These are phyloP conservation scores for Phyto melanocephala DNA, from an alignment of 2,888 invertebrate genomes.

Conservation along the genomic window DNA sequence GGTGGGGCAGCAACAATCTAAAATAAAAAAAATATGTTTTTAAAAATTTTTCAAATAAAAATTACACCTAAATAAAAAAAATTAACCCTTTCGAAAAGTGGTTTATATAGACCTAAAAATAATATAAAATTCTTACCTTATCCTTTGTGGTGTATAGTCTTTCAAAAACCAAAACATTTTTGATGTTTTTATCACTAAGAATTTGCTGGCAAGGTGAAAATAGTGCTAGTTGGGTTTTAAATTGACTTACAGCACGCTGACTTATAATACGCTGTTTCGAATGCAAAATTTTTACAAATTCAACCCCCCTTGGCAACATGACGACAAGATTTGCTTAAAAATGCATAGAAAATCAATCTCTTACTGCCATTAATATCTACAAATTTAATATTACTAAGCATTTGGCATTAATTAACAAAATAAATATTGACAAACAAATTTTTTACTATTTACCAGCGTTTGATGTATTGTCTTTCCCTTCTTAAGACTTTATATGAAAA, in stretches of 20 bases:
- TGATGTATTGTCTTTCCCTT: not conserved
- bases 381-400: not conserved
- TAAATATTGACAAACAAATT: not conserved
- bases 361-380: constrained; percentile 41
- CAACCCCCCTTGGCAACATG: constrained; percentile 65
- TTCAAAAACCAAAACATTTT: constrained; percentile 31
- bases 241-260: constrained; percentile 48
- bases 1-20: constrained; percentile 53
- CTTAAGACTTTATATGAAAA: constrained; percentile 3
- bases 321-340: not conserved
- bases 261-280: constrained; percentile 58
- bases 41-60: too few species aligned
- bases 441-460: constrained; percentile 1
- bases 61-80: too few species aligned
- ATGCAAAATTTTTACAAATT: constrained; percentile 58
- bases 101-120: too few species aligned
- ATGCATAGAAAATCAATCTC: not conserved
- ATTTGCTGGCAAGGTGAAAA: constrained; percentile 8
- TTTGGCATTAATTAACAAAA: not conserved
- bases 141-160: constrained; percentile 51
- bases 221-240: constrained; percentile 18
- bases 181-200: constrained; percentile 6
- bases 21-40: not conserved
- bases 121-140: constrained; percentile 30
- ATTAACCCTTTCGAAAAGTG: too few species aligned